Base-by-base conservation (phyloP, 2,888 invertebrate species). In the Meganola albula region DNA sequence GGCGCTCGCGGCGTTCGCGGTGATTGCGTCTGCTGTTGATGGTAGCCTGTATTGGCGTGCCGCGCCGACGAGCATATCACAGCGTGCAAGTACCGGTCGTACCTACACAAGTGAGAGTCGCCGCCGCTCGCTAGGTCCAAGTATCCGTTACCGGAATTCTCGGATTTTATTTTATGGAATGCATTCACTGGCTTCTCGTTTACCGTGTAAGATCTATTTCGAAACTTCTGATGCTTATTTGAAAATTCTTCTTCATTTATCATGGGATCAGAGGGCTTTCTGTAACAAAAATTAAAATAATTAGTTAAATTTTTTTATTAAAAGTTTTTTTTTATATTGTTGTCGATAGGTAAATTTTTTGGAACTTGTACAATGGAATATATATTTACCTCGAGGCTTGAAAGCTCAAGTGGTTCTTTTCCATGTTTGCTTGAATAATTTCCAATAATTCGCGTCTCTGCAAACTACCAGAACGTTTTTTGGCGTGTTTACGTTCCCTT, bases 401-500 rank as follows among this genome's bases (percentile, higher is more conserved):
- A 90, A 93, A 93, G 90, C 91, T 92, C 88, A 93, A 84, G 75
- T 93, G 93, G 82, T 94, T 94, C 79, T 94, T 94, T 74, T 95
- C 95, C 94, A 96, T 95, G 78, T 95, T 95, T 51, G 94, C 93
- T 76, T 95, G 92, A 66, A 95, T 93, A 61, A 95, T 92, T 84
- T 95, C 93, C 48, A 94, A 89, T 52, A 95, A 86, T 78, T 95
- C 94, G 53, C 93, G 92, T 54, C 93, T 88, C 70, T 94, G 93
- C 57, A 94, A 76, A 49, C 92, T 92, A 49, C 92, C 91, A 34
- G 92, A 92, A 44, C 90, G 88, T 65, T 90, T 90, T 63, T 90
- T 88, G 36, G 72, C 70, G 55, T 76, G 86, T 63, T 77, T 85
- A 48, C 75, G 80, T 54, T 79, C 79, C 78, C 78, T 82, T 46